phyloP scores from a whole-genome alignment of 1,140 invertebrate species.

The Tetraneura akinire region DNA sequence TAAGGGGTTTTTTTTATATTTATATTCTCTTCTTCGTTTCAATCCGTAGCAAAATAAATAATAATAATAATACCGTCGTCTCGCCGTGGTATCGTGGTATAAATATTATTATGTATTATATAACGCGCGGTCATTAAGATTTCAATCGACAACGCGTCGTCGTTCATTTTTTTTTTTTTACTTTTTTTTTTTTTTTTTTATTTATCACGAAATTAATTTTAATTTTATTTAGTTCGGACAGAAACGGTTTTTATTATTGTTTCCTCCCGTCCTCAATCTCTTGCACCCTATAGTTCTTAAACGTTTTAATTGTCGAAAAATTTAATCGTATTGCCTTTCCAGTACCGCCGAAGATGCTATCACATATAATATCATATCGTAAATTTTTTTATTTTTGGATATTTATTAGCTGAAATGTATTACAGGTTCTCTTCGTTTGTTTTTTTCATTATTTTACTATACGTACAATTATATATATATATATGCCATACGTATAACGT shows the following conservation, averaged over 20 bases:
- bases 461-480: background rate
- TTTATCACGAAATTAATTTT: conserved; percentile 5
- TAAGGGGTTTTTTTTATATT: too few species aligned
- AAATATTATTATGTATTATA: too few species aligned
- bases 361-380: background rate
- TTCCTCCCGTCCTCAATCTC: background rate
- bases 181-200: background rate
- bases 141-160: background rate
- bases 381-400: too few species aligned
- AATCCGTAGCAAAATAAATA: too few species aligned
- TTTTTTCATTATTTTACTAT: too few species aligned
- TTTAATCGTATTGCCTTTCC: too few species aligned
- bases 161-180: background rate
- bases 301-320: conserved; percentile 20
- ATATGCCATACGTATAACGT: background rate
- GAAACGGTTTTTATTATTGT: background rate
- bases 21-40: too few species aligned
- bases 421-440: background rate
- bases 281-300: too few species aligned
- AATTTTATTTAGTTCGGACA: background rate
- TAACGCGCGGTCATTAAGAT: too few species aligned
- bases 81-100: too few species aligned
- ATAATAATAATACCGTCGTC: too few species aligned
- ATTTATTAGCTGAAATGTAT: too few species aligned
- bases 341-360: background rate